Evolutionary conservation across 1,140 invertebrate genomes (phyloP).

Genomic region (Drosophila novamexicana): DNA sequence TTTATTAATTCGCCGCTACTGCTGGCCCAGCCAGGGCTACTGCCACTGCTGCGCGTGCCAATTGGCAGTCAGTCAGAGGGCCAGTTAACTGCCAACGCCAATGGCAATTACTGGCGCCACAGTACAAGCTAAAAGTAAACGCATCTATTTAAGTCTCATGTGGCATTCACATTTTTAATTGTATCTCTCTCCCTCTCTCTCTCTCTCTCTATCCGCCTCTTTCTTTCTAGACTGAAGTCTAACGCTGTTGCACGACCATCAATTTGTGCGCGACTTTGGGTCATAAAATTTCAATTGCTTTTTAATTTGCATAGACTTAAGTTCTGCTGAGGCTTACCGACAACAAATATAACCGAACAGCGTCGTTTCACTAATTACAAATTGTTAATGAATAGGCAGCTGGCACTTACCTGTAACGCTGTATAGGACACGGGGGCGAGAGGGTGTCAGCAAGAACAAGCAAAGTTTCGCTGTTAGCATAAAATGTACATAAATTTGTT

Average conservation of each 20-base stretch:
- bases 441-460: neutral
- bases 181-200: conserved; percentile 22
- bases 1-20: conserved; percentile 54
- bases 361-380: conserved; percentile 64
- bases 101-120: conserved; percentile 40
- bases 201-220: neutral
- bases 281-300: conserved; percentile 78
- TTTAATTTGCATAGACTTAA: conserved; percentile 78
- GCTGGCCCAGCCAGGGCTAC: no score
- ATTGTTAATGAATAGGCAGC: conserved; percentile 68
- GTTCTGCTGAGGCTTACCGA: conserved; percentile 32
- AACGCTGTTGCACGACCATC: conserved; percentile 39
- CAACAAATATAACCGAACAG: conserved; percentile 33
- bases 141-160: conserved; percentile 59
- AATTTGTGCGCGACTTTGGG: conserved; percentile 66
- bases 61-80: conserved; percentile 27
- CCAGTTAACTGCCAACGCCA: conserved; percentile 25
- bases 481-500: conserved; percentile 45
- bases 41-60: conserved; percentile 45
- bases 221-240: no score
- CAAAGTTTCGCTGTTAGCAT: conserved; percentile 35
- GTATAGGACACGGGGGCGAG: conserved; percentile 1
- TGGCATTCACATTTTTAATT: conserved; percentile 73
- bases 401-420: conserved; percentile 63
- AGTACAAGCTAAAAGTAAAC: conserved; percentile 20